These are phyloP conservation scores for Ammodytes marinus DNA, from an alignment of 2,113 vertebrate species.

Conservation along the genomic window DNA sequence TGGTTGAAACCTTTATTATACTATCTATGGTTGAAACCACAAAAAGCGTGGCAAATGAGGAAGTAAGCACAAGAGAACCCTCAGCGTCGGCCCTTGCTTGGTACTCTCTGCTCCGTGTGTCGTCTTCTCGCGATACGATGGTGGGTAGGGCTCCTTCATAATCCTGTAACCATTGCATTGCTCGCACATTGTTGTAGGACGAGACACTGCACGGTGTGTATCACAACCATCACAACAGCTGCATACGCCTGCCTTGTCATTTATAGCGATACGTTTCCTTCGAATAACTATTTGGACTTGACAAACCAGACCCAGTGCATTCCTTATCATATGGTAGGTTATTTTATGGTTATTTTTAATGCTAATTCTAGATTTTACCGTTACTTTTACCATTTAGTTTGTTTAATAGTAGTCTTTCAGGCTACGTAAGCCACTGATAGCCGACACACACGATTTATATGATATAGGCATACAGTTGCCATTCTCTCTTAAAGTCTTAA, in stretches of 20 bases:
- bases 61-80: fast-evolving
- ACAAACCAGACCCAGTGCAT: background rate
- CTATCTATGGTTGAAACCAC: too few species aligned
- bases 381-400: background rate
- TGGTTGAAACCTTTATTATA: too few species aligned
- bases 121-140: slow-evolving; percentile 47
- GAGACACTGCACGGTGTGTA: too few species aligned
- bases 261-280: background rate
- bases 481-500: background rate
- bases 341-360: background rate
- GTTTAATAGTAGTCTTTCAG: background rate
- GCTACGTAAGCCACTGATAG: too few species aligned
- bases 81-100: background rate
- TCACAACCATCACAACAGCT: background rate
- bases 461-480: background rate
- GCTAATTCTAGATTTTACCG: background rate
- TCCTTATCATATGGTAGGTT: background rate
- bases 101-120: background rate
- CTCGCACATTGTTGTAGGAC: background rate
- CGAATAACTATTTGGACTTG: background rate
- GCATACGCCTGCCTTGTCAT: background rate
- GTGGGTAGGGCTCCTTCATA: fast-evolving
- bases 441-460: background rate
- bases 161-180: background rate
- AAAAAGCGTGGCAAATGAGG: background rate